Conservation (phyloP, 2,797 vertebrate genomes). For the Pantherophis alleghaniensis region DNA sequence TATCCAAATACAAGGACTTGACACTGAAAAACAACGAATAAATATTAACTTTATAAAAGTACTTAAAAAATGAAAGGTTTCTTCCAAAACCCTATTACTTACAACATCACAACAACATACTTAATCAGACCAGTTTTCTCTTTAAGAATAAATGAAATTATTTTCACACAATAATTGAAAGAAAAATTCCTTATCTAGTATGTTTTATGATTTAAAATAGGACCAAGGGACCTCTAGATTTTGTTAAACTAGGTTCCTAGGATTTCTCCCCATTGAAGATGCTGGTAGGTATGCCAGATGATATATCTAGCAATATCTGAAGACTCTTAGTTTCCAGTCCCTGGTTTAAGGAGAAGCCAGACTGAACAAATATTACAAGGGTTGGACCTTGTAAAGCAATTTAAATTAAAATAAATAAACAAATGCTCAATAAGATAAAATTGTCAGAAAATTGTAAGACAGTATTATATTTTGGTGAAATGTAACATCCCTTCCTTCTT, state of each 20-base stretch:
- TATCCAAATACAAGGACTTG: conserved; percentile 55
- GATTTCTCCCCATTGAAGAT: not conserved
- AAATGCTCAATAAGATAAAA: not conserved
- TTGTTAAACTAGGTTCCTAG: not conserved
- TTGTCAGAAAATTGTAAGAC: not conserved
- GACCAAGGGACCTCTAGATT: not conserved
- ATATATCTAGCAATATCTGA: not conserved
- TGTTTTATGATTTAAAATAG: not conserved
- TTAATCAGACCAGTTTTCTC: not conserved
- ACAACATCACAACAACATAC: not conserved
- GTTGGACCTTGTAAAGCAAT: not conserved
- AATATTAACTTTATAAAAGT: conserved; percentile 25
- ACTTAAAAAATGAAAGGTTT: conserved; percentile 13
- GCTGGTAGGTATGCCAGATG: not conserved
- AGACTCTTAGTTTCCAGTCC: not conserved
- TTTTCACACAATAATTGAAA: not conserved
- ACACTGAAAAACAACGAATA: conserved; percentile 53
- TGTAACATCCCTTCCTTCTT: not conserved
- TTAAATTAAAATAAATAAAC: conserved; percentile 2
- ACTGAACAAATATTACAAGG: not conserved
- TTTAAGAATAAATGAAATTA: not conserved
- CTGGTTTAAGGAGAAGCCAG: not conserved
- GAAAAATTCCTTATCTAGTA: not conserved
- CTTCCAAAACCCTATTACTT: conserved; percentile 11
- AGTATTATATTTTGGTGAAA: not conserved